phyloP scores from a whole-genome alignment of 2,797 vertebrate species.

The Enteromius viviparus region DNA sequence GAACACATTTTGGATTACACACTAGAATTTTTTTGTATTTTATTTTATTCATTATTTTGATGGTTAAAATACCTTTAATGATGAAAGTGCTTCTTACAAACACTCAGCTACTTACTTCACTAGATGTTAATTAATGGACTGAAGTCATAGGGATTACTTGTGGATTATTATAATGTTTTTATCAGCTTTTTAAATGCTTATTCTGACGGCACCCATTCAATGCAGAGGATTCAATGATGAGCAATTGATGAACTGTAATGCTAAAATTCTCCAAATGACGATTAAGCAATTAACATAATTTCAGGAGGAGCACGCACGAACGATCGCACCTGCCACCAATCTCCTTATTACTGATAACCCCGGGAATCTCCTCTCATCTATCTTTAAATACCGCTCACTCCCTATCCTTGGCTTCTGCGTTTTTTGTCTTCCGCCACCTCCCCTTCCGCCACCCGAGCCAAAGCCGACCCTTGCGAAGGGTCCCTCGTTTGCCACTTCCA shows the following conservation, averaged over 20 bases:
- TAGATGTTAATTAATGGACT: background rate
- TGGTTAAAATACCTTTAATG: background rate
- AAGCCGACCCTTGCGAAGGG: too few species aligned
- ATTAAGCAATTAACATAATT: too few species aligned
- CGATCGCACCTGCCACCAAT: too few species aligned
- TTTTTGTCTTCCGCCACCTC: too few species aligned
- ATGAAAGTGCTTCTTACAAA: background rate
- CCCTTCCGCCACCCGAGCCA: too few species aligned
- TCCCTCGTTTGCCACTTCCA: too few species aligned
- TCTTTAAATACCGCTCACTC: too few species aligned
- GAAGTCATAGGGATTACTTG: background rate
- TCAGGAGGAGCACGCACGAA: too few species aligned
- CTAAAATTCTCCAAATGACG: background rate
- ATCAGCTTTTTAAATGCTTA: background rate
- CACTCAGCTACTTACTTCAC: background rate
- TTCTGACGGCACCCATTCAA: background rate
- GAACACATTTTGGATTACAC: background rate
- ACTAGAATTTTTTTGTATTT: background rate
- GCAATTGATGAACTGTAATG: background rate
- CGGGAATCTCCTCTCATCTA: too few species aligned
- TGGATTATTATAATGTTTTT: background rate
- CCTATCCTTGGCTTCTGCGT: too few species aligned
- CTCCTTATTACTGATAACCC: too few species aligned
- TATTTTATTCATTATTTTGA: background rate
- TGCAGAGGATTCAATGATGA: background rate